Evolutionary conservation across 1,140 invertebrate genomes (phyloP), one percentile per base, ranked within the genome.

Genomic region (Neuroterus valhalla): DNA sequence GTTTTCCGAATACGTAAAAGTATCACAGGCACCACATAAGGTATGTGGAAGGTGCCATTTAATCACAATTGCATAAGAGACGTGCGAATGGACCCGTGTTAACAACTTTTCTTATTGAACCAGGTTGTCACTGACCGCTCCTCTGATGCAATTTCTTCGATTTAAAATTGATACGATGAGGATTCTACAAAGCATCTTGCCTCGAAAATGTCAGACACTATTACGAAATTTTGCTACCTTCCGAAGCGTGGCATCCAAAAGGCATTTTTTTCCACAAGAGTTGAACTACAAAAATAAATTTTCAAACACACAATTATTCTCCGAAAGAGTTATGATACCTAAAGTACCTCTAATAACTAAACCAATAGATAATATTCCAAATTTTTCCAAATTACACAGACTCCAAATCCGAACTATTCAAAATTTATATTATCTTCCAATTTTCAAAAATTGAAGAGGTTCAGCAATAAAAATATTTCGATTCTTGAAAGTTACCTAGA

Each of bases 201-300:
- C 72, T 85, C 80, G 85, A 85, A 85, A 87, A 87, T 86, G 85
- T 86, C 85, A 87, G 79, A 72, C 66, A 71, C 66, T 68, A 78
- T 87, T 87, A 82, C 78, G 85, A 81, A 86, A 87, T 72, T 17
- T 68, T 45, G 46, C 67, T 76, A 72, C 75, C 31, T 5, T 52
- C 11, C 21, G 4, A 48, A 48, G 46, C 3, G n/a, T 8, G 17
- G n/a, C 31, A 38, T 10, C 31, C 31, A 38, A 8, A 38, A 38
- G 0, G 0, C 31, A 38, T 38, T 38, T 38, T 38, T 38, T 8
- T 8, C 31, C 5, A 8, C 31, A 38, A 38, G 10, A 38, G 31
- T 38, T 38, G 10, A 38, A 38, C 10, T 38, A 38, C 31, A 38
- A 38, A 5, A 38, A 38, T 38, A 38, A 38, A 8, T 38, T 1